A percentile compares a stretch with the other conserved stretches of the same genome.
Evolutionary conservation across 2,888 invertebrate genomes (phyloP).

Genomic region (Zaprionus lineosus): DNA sequence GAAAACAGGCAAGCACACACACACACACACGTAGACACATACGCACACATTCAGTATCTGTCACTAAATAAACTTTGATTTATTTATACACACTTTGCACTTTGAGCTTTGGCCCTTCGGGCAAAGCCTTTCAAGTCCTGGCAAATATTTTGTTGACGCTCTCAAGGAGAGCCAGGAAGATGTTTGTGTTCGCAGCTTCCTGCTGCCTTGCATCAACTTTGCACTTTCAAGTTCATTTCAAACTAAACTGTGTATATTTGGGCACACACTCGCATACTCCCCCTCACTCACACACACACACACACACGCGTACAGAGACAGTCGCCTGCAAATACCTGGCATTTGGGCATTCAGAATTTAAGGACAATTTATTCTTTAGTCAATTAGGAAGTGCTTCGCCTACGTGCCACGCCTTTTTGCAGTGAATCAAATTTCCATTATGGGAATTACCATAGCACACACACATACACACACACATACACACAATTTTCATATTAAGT

Average conservation of each 20-base stretch:
- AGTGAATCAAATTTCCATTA: slow-evolving; percentile 32
- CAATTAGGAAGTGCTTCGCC: slow-evolving; percentile 45
- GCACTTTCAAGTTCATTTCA: slow-evolving; percentile 50
- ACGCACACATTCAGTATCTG: slow-evolving; percentile 50
- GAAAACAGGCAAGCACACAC: slow-evolving; percentile 25
- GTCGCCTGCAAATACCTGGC: background rate
- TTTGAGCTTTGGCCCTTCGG: slow-evolving; percentile 42
- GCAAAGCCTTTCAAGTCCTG: slow-evolving; percentile 58
- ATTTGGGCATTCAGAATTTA: slow-evolving; percentile 28
- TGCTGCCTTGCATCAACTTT: slow-evolving; percentile 37
- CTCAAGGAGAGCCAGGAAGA: slow-evolving; percentile 5
- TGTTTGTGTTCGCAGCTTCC: slow-evolving; percentile 6
- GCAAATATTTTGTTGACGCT: slow-evolving; percentile 43
- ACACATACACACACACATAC: slow-evolving; percentile 8
- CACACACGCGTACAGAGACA: background rate
- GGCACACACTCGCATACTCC: slow-evolving; percentile 18
- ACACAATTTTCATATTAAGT: background rate
- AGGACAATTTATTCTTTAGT: slow-evolving; percentile 37
- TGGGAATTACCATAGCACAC: slow-evolving; percentile 7
- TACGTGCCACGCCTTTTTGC: slow-evolving; percentile 23
- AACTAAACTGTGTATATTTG: slow-evolving; percentile 34
- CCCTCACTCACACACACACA: slow-evolving; percentile 3
- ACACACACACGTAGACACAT: slow-evolving; percentile 3
- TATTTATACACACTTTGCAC: slow-evolving; percentile 67
- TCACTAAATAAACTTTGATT: slow-evolving; percentile 74